Evolutionary conservation across 2,888 invertebrate species (phyloP).

Genomic region (Drosophila glabriapex): DNA sequence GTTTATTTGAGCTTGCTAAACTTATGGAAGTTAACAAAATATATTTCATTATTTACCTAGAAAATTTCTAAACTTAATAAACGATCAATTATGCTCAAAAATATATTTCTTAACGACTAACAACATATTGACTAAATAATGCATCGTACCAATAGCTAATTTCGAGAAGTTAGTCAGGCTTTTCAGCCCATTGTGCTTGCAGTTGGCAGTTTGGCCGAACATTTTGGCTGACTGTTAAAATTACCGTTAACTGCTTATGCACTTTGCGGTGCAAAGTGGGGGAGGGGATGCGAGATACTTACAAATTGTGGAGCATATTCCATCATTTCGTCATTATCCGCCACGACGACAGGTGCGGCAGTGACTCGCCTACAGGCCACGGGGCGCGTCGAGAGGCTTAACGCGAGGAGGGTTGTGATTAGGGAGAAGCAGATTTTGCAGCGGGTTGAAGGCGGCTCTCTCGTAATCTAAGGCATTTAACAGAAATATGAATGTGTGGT

Average conservation of each 20-base stretch:
- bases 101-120: not conserved
- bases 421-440: conserved; percentile 27
- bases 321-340: conserved; percentile 77
- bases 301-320: conserved; percentile 84
- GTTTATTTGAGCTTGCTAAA: not conserved
- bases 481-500: conserved; percentile 69
- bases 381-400: conserved; percentile 58
- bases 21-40: not conserved
- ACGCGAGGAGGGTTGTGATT: conserved; percentile 31
- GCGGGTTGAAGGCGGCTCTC: conserved; percentile 35
- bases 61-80: not conserved
- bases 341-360: conserved; percentile 62
- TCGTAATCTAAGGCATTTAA: conserved; percentile 74
- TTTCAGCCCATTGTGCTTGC: conserved; percentile 33
- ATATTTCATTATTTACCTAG: not conserved
- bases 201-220: conserved; percentile 6
- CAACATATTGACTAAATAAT: not conserved
- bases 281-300: conserved; percentile 62
- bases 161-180: not conserved
- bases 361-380: conserved; percentile 37
- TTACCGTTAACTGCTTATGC: conserved; percentile 28
- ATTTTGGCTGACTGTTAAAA: conserved; percentile 13
- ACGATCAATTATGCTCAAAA: not conserved
- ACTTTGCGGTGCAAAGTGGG: not conserved
- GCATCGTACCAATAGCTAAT: not conserved